Evolutionary conservation across 2,888 invertebrate genomes (phyloP).

Genomic region (Drosophila nigritarsus): DNA sequence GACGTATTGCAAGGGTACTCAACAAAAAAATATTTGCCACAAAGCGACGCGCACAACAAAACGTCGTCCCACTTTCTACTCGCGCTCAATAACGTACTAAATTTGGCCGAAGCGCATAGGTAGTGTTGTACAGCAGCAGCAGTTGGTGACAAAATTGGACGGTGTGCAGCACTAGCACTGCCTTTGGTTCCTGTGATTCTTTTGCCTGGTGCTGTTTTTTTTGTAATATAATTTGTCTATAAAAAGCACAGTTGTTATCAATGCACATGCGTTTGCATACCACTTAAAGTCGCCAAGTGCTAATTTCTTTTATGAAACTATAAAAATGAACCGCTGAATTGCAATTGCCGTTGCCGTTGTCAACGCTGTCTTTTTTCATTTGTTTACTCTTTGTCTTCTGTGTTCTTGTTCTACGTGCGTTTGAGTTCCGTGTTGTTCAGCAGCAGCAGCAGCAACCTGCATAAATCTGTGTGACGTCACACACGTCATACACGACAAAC

Average conservation of each 20-base stretch:
- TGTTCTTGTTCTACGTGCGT: constrained; percentile 57
- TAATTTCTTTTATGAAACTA: constrained; percentile 56
- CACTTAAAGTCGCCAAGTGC: constrained; percentile 26
- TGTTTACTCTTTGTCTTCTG: constrained; percentile 74
- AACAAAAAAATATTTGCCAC: constrained; percentile 42
- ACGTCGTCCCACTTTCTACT: constrained; percentile 68
- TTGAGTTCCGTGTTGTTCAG: constrained; percentile 54
- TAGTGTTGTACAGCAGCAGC: constrained; percentile 27
- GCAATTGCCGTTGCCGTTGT: constrained; percentile 34
- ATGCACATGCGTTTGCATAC: constrained; percentile 34
- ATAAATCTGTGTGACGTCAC: constrained; percentile 64
- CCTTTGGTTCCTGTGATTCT: constrained; percentile 52
- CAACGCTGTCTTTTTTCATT: constrained; percentile 54
- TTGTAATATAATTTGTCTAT: constrained; percentile 59
- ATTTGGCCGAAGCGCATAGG: constrained; percentile 12
- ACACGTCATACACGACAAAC: constrained; percentile 27
- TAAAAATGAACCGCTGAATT: constrained; percentile 42
- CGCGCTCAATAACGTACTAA: constrained; percentile 37
- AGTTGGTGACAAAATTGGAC: background rate
- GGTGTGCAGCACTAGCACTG: constrained; percentile 40
- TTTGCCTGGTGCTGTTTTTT: constrained; percentile 69
- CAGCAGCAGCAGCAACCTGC: constrained; percentile 50
- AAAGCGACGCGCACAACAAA: constrained; percentile 62
- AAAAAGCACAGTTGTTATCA: constrained; percentile 48
- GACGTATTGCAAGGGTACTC: constrained; percentile 46